Conservation (phyloP, 2,113 vertebrate genomes). For the Dasyornis broadbenti region DNA sequence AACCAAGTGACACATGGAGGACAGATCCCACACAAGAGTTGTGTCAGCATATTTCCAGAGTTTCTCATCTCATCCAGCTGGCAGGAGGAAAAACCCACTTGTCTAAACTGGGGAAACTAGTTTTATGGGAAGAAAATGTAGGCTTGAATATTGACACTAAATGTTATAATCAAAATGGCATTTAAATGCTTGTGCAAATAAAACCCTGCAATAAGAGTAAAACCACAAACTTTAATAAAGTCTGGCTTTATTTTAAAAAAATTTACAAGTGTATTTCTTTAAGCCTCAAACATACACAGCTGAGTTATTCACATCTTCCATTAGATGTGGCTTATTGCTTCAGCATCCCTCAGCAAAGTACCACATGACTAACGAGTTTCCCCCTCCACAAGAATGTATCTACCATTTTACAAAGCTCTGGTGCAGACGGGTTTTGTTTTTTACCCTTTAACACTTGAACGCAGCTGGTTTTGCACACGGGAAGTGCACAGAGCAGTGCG, state of each 20-base stretch:
- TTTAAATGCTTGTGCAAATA: conserved; percentile 74
- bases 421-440: background rate
- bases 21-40: background rate
- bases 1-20: background rate
- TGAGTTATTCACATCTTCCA: conserved; percentile 73
- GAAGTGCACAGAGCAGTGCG: background rate
- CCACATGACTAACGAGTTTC: conserved; percentile 55
- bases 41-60: conserved; percentile 36
- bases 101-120: conserved; percentile 45
- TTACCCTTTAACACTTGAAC: background rate
- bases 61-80: conserved; percentile 49
- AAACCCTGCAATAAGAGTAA: conserved; percentile 71
- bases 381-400: conserved; percentile 51
- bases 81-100: conserved; percentile 59
- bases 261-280: conserved; percentile 70
- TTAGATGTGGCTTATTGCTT: conserved; percentile 67
- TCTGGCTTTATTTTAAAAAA: conserved; percentile 75
- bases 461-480: conserved; percentile 35
- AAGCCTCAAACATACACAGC: conserved; percentile 64
- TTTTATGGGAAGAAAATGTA: conserved; percentile 70
- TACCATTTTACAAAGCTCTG: conserved; percentile 15
- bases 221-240: conserved; percentile 70
- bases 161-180: conserved; percentile 74
- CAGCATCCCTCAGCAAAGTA: conserved; percentile 64
- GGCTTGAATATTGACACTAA: conserved; percentile 69